phyloP scores from a whole-genome alignment of 2,888 invertebrate species.

The Gonocerus acuteangulatus region DNA sequence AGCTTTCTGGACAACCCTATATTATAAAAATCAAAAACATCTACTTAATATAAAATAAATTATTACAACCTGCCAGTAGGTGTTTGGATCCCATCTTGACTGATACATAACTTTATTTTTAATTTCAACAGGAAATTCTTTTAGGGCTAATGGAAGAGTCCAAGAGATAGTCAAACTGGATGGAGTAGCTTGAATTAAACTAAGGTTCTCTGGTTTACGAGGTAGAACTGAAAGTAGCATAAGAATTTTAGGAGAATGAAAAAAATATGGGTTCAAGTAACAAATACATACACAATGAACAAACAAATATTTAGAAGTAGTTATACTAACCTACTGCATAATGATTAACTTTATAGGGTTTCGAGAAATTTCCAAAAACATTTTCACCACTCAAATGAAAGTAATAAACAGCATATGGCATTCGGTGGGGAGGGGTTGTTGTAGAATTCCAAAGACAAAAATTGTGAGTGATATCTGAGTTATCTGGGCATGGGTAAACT shows the following conservation, averaged over 20 bases:
- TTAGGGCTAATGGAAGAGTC: constrained; percentile 47
- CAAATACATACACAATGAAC: not conserved
- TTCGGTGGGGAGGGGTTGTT: constrained; percentile 51
- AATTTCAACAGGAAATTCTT: constrained; percentile 48
- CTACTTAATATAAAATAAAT: not conserved
- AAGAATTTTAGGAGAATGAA: not conserved
- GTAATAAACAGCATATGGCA: constrained; percentile 48
- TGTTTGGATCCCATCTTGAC: constrained; percentile 44
- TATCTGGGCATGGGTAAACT: constrained; percentile 39
- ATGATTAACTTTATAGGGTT: constrained; percentile 54
- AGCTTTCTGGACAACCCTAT: no score
- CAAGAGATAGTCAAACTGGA: constrained; percentile 48
- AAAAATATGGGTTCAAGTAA: not conserved
- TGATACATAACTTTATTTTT: constrained; percentile 49
- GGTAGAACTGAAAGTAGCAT: constrained; percentile 46
- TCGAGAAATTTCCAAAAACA: constrained; percentile 50
- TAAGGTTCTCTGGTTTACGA: constrained; percentile 47
- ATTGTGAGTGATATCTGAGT: constrained; percentile 39
- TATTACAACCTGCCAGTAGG: constrained; percentile 34
- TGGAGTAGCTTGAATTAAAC: constrained; percentile 45
- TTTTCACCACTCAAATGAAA: constrained; percentile 57
- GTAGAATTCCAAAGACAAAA: constrained; percentile 48
- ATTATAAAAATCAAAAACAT: no score
- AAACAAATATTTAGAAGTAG: not conserved
- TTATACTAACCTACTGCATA: constrained; percentile 46